These are phyloP conservation scores for Trachelus troglodyta DNA, from an alignment of 2,888 invertebrate species.

Conservation along the genomic window DNA sequence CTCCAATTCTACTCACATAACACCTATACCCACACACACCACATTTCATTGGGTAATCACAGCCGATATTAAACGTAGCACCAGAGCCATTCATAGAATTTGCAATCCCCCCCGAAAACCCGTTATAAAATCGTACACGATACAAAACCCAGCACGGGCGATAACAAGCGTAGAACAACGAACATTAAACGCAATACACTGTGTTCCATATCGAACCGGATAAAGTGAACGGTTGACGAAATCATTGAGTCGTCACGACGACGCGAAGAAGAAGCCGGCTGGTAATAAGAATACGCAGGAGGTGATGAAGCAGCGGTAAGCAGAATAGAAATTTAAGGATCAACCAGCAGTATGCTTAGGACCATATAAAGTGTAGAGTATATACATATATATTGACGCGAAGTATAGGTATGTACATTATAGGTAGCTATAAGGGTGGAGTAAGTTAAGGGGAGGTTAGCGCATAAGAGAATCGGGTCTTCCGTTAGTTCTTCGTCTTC, in stretches of 20 bases:
- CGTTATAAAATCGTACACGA: neutral
- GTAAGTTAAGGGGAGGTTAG: neutral
- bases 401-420: neutral
- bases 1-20: neutral
- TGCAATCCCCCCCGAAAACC: neutral
- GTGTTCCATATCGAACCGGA: neutral
- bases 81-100: neutral
- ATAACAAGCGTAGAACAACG: neutral
- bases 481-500: slow-evolving; percentile 65
- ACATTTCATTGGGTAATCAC: neutral
- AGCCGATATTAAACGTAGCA: neutral
- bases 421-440: neutral
- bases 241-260: neutral
- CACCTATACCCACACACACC: neutral
- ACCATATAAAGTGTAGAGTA: neutral
- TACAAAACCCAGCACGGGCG: neutral
- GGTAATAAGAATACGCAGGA: neutral
- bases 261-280: neutral
- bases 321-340: neutral
- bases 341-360: neutral
- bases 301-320: neutral
- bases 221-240: neutral
- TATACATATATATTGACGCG: too few species aligned
- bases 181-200: neutral
- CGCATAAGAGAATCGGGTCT: slow-evolving; percentile 42